Base-by-base conservation (phyloP, 1,140 invertebrate species). In the Ceratitis capitata region DNA sequence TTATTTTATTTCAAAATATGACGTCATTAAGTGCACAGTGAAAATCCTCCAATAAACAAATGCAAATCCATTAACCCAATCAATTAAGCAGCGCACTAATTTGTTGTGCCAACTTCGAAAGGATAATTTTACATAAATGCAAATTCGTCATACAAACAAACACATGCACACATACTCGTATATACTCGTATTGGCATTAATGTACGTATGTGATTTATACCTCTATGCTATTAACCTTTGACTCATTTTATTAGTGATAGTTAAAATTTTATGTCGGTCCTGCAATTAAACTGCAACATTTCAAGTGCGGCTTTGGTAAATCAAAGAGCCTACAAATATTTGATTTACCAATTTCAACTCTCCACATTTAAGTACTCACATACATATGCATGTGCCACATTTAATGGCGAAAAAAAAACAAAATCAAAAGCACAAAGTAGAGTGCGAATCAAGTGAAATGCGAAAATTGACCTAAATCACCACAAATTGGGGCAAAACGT, bases 361-460 rank as follows among this genome's bases (percentile, higher is more conserved):
- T n/a, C n/a, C n/a, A n/a, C n/a, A n/a, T 69, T 69, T 69, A 9
- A 56, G 32, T 32, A 69, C 32, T n/a, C n/a, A n/a, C n/a, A n/a
- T n/a, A n/a, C n/a, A n/a, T n/a, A n/a, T n/a, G 29, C n/a, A 39
- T 1, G 26, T 23, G 39, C n/a, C 4, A 78, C 51, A n/a, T 56
- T n/a, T 45, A 45, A 78, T 35, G 14, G 6, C 19, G 23, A 42
- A n/a, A 42, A 78, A 42, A 45, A 19, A 39, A 39, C 69, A 47
- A 78, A 78, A 16, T 16, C 39, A 78, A 23, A 78, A 26, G 69
- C 61, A 29, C 10, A 26, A 78, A 78, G 23, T 78, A 78, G 14
- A 78, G 16, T 45, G 42, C 32, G 39, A 78, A 78, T 78, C 35
- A 78, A 78, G 35, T 45, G 69, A 78, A 78, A 47, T 78, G 69